A percentile compares a stretch with the other conserved stretches of the same genome.
Conservation (phyloP, 2,113 vertebrate genomes). For the Spea bombifrons region DNA sequence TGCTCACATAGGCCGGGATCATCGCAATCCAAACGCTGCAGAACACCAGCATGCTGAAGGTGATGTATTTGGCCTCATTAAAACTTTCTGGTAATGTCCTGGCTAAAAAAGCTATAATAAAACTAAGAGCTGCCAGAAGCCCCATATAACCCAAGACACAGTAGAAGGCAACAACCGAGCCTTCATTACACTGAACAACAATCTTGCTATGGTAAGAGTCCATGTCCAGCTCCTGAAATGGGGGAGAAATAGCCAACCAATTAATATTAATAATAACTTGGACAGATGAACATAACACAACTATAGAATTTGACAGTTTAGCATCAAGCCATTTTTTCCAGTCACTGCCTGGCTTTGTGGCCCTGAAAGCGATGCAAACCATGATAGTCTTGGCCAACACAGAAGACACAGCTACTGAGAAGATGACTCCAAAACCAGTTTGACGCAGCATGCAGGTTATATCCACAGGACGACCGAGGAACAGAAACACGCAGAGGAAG, state of each 20-base stretch:
- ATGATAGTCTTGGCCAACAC: too few species aligned
- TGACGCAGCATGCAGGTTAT: constrained; percentile 6
- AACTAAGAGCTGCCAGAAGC: too few species aligned
- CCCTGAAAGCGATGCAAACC: too few species aligned
- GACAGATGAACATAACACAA: too few species aligned
- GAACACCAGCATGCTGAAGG: too few species aligned
- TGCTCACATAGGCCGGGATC: too few species aligned
- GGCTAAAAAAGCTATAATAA: too few species aligned
- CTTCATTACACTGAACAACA: not conserved
- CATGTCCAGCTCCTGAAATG: not conserved
- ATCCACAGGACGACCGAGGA: not conserved
- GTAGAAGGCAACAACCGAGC: not conserved
- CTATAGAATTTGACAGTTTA: too few species aligned
- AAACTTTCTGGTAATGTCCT: too few species aligned
- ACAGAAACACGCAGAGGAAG: constrained; percentile 3
- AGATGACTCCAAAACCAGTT: not conserved
- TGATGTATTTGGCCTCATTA: too few species aligned
- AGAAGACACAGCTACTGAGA: constrained; percentile 11
- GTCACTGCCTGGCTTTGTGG: not conserved
- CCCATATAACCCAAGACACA: not conserved
- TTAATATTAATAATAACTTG: not conserved
- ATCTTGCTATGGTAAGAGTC: not conserved
- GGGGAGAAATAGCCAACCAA: not conserved
- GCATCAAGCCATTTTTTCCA: not conserved
- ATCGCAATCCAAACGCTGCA: too few species aligned